Evolutionary conservation across 2,797 vertebrate genomes (phyloP).

Genomic region (Myotis myotis): DNA sequence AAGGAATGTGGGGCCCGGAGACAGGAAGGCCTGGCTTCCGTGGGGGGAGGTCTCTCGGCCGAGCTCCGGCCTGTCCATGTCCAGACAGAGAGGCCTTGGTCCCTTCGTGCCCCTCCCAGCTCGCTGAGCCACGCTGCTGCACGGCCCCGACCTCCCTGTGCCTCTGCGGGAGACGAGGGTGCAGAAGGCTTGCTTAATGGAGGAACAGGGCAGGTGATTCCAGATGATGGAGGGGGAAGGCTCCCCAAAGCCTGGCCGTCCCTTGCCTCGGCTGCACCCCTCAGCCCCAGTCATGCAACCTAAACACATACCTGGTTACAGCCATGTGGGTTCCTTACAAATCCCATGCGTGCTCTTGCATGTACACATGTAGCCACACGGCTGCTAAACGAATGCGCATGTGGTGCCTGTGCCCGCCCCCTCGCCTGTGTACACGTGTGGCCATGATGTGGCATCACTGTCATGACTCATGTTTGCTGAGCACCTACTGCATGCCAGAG

Average conservation of each 20-base stretch:
- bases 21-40: conserved; percentile 71
- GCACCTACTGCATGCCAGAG: background rate
- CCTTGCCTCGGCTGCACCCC: background rate
- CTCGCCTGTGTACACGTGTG: fast-evolving
- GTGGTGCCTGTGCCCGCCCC: fast-evolving
- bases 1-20: conserved; percentile 29
- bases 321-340: fast-evolving
- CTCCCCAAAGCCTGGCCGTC: background rate
- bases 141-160: background rate
- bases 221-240: background rate
- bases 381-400: background rate
- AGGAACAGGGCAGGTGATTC: background rate
- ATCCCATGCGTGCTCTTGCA: fast-evolving
- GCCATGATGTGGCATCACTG: background rate
- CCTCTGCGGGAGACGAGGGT: background rate
- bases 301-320: background rate
- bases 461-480: background rate
- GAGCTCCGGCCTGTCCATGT: background rate
- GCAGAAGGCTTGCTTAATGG: background rate
- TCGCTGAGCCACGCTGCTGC: background rate
- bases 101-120: background rate
- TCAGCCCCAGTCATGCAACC: background rate
- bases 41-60: background rate
- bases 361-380: background rate
- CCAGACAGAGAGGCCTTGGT: background rate